Base-by-base conservation (phyloP, 2,888 invertebrate genomes). In the Dyspetes luteomarginatus region DNA sequence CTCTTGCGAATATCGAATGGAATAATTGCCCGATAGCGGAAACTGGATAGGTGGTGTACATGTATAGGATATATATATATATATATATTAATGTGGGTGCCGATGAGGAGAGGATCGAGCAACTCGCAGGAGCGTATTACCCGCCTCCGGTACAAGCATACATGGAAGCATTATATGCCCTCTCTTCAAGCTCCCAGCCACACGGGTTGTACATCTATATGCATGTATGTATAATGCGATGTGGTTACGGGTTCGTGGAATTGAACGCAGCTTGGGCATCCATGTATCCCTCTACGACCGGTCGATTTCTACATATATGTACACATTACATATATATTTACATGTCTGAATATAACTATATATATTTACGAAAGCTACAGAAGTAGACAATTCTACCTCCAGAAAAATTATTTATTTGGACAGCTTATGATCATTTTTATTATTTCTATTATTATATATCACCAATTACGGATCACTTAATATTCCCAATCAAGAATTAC, bases 1-100 rank as follows among this genome's bases (percentile, higher is more conserved):
- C 50, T 43, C 64, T 30, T 19, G 67, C 62, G 56, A 79, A 82
- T 78, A 69, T 82, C 79, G 64, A 82, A 75, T 65, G 69, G 60
- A 81, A 82, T 79, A 82, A 82, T 82, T 82, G 79, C 55, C 75
- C 28, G 78, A 79, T 82, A 71, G 60, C 52, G 71, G 71, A 79
- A 82, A 74, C 69, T 71, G 58, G 76, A 67, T 75, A 67, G 41
- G 26, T 55, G 12, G 12, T 36, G 12, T n/a, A n/a, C n/a, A 36
- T 36, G 2, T 5, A 5, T 5, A 2, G 50, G 12, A 56, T 5
- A 45, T 41, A 15, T 36, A 9, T 7, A 45, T 41, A 0, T 1
- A 67, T 24, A 22, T 26, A 41, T 3, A 64, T 26, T 28, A 17
- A 28, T 0, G 9, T 17, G 7, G 1, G 4, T 30, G 41, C 36